phyloP scores from a whole-genome alignment of 2,113 vertebrate genomes.

The Serinus canaria region DNA sequence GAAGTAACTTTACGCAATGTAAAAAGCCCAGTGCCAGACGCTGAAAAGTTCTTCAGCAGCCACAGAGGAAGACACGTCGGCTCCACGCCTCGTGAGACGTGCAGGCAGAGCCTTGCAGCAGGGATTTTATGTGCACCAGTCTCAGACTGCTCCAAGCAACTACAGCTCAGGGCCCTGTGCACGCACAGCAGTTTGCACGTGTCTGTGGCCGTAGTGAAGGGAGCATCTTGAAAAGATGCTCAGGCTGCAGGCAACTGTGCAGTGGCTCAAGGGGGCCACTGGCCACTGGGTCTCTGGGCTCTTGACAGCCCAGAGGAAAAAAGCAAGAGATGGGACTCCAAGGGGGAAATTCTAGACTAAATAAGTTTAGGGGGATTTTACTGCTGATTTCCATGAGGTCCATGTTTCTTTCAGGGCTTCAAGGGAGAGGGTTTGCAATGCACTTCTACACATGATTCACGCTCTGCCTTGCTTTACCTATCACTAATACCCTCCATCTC shows the following conservation, averaged over 20 bases:
- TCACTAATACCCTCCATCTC: not conserved
- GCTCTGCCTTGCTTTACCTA: not conserved
- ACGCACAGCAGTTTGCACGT: not conserved
- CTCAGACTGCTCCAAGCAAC: not conserved
- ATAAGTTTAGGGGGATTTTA: not conserved
- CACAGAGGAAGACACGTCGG: not conserved
- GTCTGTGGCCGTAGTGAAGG: not conserved
- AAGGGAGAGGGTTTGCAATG: not conserved
- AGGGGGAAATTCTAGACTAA: not conserved
- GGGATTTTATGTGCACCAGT: not conserved
- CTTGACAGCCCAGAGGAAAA: not conserved
- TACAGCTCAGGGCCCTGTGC: not conserved
- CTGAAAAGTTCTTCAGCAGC: not conserved
- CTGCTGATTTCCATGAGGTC: not conserved
- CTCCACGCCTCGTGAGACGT: not conserved
- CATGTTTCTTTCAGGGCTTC: not conserved
- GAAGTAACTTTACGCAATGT: constrained; percentile 32
- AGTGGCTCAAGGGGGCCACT: not conserved
- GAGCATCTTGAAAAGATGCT: not conserved
- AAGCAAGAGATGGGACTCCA: not conserved
- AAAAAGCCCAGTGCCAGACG: not conserved
- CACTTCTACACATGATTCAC: not conserved
- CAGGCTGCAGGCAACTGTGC: not conserved
- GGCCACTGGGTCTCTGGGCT: not conserved
- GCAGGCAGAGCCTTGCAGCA: not conserved